Evolutionary conservation across 1,140 invertebrate genomes (phyloP).

Genomic region (Brachionus rubens): DNA sequence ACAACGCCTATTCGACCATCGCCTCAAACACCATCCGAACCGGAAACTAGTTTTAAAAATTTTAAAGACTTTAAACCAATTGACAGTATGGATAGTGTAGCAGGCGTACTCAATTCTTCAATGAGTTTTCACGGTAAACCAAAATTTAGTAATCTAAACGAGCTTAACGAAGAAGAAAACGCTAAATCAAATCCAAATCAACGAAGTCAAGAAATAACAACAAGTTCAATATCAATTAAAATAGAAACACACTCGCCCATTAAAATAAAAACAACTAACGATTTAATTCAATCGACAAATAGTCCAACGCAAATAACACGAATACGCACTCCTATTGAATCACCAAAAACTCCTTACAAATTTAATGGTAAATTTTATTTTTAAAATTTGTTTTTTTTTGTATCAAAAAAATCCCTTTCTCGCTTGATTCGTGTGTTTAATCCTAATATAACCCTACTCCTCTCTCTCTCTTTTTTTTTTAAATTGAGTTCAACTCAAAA

Average conservation of each 20-base stretch:
- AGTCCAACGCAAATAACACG: background rate
- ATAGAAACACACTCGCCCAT: constrained; percentile 15
- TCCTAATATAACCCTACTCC: background rate
- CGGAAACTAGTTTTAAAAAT: constrained; percentile 14
- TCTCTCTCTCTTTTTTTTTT: constrained; percentile 4
- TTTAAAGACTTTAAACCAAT: constrained; percentile 39
- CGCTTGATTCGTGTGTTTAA: background rate
- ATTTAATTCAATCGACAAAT: background rate
- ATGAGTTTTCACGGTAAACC: background rate
- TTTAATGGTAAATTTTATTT: constrained; percentile 27
- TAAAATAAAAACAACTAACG: constrained; percentile 13
- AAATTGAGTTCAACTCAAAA: background rate
- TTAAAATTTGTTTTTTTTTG: background rate
- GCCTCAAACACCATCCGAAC: background rate
- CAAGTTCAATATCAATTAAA: constrained; percentile 16
- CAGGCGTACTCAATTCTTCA: background rate
- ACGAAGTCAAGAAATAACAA: constrained; percentile 22
- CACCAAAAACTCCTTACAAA: background rate
- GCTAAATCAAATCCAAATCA: background rate
- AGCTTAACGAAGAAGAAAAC: background rate
- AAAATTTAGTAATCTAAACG: constrained; percentile 3
- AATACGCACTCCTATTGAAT: background rate
- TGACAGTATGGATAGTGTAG: constrained; percentile 30
- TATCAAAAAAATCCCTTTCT: constrained; percentile 31
- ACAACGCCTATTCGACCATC: background rate